Evolutionary conservation across 2,797 vertebrate species (phyloP), one percentile per base, ranked within the genome.

Genomic region (Rallus crepitans): DNA sequence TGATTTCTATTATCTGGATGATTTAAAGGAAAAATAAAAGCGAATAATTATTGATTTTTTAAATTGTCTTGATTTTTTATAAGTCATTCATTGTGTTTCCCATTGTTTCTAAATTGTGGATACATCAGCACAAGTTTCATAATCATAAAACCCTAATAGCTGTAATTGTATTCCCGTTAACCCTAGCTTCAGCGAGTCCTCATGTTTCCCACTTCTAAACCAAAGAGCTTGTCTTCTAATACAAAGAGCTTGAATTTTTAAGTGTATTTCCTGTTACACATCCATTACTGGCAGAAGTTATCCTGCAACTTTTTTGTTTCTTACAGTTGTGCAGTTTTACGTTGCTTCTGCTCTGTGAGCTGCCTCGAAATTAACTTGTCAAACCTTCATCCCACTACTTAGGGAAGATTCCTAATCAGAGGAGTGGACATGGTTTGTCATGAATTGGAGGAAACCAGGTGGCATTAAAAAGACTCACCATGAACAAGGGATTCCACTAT

Each of bases 361-460:
- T 94, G 92, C 94, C 96, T 96, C 77, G 91, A 94, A 96, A 96
- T 96, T 90, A 89, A 89, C 83, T 95, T 96, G 88, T 94, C 95
- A 96, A 89, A 64, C 0, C 3, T 80, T 89, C 12, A 0, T 92
- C 86, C 81, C 61, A 55, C 90, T 78, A 35, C 83, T 96, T 82
- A 84, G 64, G 86, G 85, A 93, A 72, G 91, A 48, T 55, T 90
- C 81, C 71, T 82, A 77, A 80, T 84, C 83, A 93, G 83, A 82
- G 82, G 90, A 68, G 70, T 77, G 88, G 96, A 61, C 94, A 35
- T 80, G 64, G 50, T 85, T 92, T 89, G 86, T 73, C 91, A 77
- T 87, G 93, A 61, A 77, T 56, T 17, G 9, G 42, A 57, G 69
- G 37, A 80, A 82, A 56, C 60, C 64, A 61, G 55, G 25, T 37